phyloP scores from a whole-genome alignment of 1,140 invertebrate genomes.

The Atta colombica region DNA sequence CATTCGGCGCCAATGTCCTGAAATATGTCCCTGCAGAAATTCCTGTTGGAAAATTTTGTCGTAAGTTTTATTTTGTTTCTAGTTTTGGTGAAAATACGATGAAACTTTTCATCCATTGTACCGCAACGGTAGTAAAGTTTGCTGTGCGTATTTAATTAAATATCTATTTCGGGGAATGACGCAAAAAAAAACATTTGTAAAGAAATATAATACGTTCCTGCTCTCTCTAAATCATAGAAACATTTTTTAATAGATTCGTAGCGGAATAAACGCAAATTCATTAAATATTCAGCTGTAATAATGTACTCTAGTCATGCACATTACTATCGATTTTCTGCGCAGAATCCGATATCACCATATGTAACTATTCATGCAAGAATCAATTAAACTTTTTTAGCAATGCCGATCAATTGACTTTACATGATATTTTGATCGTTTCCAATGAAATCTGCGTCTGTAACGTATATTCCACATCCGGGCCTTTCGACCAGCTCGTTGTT shows the following conservation, averaged over 20 bases:
- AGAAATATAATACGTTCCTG: not conserved
- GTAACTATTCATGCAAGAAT: conserved; percentile 13
- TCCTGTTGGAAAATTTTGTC: conserved; percentile 46
- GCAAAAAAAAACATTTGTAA: not conserved
- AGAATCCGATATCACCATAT: not conserved
- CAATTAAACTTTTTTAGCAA: conserved; percentile 32
- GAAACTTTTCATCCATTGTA: conserved; percentile 27
- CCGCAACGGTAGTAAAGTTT: conserved; percentile 25
- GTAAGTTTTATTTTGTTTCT: conserved; percentile 56
- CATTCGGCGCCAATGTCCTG: conserved; percentile 26
- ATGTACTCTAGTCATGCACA: not conserved
- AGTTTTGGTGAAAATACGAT: conserved; percentile 17
- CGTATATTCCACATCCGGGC: conserved; percentile 61
- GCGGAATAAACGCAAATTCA: not conserved
- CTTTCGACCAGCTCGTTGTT: conserved; percentile 67
- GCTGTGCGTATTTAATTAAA: conserved; percentile 39
- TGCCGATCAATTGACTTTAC: conserved; percentile 22
- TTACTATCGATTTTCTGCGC: not conserved
- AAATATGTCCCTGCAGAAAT: conserved; percentile 48
- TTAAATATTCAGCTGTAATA: not conserved
- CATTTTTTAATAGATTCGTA: not conserved
- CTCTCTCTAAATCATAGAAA: not conserved
- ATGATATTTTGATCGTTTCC: conserved; percentile 54
- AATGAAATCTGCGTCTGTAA: conserved; percentile 64
- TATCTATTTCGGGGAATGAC: not conserved